Conservation (phyloP, 2,797 vertebrate genomes). For the Menidia menidia region DNA sequence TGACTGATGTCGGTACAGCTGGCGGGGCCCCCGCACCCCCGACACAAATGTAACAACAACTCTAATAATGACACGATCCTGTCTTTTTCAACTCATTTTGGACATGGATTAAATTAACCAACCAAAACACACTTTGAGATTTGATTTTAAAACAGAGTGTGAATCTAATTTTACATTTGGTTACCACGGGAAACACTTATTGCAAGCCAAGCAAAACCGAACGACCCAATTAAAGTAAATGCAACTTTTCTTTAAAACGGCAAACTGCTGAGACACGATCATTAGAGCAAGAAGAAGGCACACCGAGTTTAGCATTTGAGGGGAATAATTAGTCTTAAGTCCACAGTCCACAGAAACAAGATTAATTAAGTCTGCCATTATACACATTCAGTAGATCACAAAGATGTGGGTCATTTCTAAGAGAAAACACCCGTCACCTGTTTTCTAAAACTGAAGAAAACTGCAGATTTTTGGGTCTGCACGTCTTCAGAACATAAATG, state of each 20-base stretch:
- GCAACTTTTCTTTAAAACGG: not conserved
- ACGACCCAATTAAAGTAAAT: conserved; percentile 37
- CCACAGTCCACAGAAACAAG: not conserved
- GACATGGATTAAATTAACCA: conserved; percentile 9
- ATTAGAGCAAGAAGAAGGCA: conserved; percentile 13
- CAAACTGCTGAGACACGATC: conserved; percentile 25
- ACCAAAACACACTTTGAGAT: conserved; percentile 17
- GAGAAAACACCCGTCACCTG: not conserved
- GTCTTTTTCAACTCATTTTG: conserved; percentile 8
- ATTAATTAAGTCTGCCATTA: conserved; percentile 13
- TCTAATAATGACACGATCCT: not conserved
- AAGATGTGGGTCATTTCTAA: not conserved
- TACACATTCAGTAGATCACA: not conserved
- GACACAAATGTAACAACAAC: not conserved
- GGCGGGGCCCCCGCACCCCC: not conserved
- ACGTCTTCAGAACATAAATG: not conserved
- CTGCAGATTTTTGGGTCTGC: not conserved
- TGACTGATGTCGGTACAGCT: conserved; percentile 11
- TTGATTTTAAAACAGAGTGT: conserved; percentile 9
- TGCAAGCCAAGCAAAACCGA: conserved; percentile 23
- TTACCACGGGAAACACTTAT: conserved; percentile 17
- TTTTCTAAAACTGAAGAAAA: not conserved
- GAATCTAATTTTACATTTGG: conserved; percentile 14
- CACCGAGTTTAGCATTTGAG: conserved; percentile 8
- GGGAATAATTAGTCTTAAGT: conserved; percentile 22